Evolutionary conservation across 2,888 invertebrate species (phyloP), one percentile per base, ranked within the genome.

Genomic region (Imbricaverruca yamaguchii): DNA sequence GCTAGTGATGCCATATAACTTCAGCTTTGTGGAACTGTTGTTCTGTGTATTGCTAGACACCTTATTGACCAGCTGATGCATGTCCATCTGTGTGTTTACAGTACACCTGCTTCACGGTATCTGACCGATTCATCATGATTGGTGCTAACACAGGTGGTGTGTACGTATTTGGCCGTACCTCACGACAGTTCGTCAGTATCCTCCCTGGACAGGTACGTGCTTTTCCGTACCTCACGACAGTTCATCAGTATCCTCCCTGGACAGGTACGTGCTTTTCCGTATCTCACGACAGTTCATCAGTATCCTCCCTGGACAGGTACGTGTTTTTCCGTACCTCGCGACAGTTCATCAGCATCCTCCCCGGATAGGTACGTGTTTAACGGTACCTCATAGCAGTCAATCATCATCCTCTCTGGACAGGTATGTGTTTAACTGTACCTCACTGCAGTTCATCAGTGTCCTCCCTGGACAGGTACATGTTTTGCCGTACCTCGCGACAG

Each of bases 51-150:
- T 15, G 12, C 59, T 59, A 13, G 11, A 7, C 59, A 11, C 59
- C 7, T 13, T 59, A 15, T 59, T 59, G 59, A 15, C 12, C 15
- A 13, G 59, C 15, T 59, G 59, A 15, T 59, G 67, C 23, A 10
- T 67, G 67, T 23, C 23, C 23, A 39, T 39, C 39, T 39, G 39
- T 39, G 39, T 39, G 39, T 39, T 39, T 4, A 4, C 69, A 69
- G 69, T 69, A 69, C 69, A 69, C 69, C 15, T 69, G 69, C 12
- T 69, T 69, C 69, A 69, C 69, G 25, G 69, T 69, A 39, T 69
- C 69, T 3, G 3, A 25, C 15, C 69, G 39, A 39, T 69, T 69
- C 39, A 69, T 69, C 69, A 69, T 69, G 69, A 69, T 69, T 2
- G 69, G 69, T 39, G 21, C 69, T 39, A 69, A 69, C 69, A 69